A percentile compares a stretch with the other conserved stretches of the same genome.
Conservation (phyloP, 2,113 vertebrate genomes). For the Ifrita kowaldi region DNA sequence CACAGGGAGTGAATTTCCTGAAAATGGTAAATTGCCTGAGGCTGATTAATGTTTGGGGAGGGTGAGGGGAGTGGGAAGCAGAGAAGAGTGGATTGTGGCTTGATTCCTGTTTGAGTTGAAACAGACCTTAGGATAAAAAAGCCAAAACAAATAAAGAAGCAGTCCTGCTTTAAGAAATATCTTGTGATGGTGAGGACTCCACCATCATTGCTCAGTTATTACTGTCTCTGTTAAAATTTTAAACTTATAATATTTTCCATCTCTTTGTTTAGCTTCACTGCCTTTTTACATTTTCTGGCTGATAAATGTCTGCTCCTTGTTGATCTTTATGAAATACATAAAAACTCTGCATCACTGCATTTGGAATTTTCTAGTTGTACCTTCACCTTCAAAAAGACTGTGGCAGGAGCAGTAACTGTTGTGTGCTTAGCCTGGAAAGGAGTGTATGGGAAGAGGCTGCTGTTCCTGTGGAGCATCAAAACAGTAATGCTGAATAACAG, state of each 20-base stretch:
- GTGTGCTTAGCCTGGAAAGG: neutral
- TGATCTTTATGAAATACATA: neutral
- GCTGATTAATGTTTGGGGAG: neutral
- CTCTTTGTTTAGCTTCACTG: neutral
- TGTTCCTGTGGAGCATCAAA: neutral
- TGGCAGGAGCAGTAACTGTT: neutral
- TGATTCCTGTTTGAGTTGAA: neutral
- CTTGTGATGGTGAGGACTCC: neutral
- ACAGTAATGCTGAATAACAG: neutral
- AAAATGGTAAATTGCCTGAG: neutral
- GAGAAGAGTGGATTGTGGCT: neutral
- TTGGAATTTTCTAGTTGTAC: neutral
- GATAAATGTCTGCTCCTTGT: neutral
- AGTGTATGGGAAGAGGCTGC: neutral
- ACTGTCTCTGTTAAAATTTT: neutral
- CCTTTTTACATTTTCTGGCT: neutral
- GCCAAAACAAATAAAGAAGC: neutral
- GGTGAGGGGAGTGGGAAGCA: neutral
- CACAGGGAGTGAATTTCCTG: neutral
- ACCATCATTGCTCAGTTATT: neutral
- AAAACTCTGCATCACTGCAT: neutral
- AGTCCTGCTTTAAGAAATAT: neutral
- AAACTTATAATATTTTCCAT: neutral
- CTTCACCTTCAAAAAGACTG: neutral
- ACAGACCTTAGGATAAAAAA: neutral